These are phyloP conservation scores for Dipodomys spectabilis DNA, from an alignment of 2,113 vertebrate species.

Conservation along the genomic window DNA sequence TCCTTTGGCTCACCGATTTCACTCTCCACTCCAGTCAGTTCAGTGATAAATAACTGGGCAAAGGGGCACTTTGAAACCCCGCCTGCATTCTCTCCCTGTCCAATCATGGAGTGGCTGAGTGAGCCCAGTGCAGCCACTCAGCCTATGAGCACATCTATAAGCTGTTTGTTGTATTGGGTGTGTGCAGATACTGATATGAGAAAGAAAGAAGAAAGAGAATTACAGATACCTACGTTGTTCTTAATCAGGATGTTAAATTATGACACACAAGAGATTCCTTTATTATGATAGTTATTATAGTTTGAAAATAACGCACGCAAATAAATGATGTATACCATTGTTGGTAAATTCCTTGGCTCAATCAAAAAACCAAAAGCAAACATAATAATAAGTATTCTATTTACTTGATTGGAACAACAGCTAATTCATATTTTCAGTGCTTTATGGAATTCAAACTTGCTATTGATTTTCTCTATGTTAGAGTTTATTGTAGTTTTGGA, in stretches of 20 bases:
- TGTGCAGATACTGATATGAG: not conserved
- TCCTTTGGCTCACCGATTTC: not conserved
- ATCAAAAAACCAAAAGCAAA: not conserved
- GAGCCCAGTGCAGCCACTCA: not conserved
- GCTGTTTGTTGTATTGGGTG: not conserved
- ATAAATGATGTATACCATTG: too few species aligned
- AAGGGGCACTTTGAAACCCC: not conserved
- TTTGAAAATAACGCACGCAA: too few species aligned
- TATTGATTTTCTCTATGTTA: not conserved
- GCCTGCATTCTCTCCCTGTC: not conserved
- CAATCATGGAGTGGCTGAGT: not conserved
- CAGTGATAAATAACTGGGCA: not conserved
- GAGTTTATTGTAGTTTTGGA: not conserved
- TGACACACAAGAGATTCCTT: not conserved
- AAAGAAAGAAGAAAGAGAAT: not conserved
- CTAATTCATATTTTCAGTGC: not conserved
- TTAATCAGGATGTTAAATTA: not conserved
- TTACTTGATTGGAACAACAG: not conserved
- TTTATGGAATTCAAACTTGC: constrained; percentile 6
- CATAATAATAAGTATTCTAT: not conserved
- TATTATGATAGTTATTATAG: not conserved
- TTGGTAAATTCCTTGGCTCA: not conserved
- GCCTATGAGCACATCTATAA: too few species aligned
- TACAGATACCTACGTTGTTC: not conserved
- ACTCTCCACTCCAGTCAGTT: not conserved